These are phyloP conservation scores for Galaxea fascicularis DNA, from an alignment of 92 coral and sea anemone species.

Conservation along the genomic window DNA sequence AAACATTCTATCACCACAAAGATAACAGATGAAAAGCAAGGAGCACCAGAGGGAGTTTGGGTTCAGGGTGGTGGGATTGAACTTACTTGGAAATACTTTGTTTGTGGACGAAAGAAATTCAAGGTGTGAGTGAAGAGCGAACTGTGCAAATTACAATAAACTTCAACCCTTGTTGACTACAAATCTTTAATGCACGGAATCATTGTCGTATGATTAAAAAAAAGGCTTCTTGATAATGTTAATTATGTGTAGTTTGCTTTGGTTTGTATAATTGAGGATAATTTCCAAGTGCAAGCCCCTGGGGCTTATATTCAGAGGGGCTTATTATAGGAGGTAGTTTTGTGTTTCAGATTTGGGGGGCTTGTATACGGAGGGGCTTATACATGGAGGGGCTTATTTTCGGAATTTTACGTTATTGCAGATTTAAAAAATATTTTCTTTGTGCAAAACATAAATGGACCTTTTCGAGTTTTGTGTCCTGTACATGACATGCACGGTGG, in stretches of 20 bases:
- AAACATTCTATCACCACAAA: slow-evolving; percentile 16
- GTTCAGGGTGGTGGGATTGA: slow-evolving; percentile 22
- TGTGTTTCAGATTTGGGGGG: slow-evolving; percentile 6
- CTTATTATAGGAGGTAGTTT: slow-evolving; percentile 8
- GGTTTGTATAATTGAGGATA: slow-evolving; percentile 18
- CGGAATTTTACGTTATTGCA: background rate
- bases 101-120: slow-evolving; percentile 5
- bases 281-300: slow-evolving; percentile 24
- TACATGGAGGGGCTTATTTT: background rate
- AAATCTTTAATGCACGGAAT: slow-evolving; percentile 1
- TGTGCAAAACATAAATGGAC: too few relatives aligned
- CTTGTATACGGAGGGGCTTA: slow-evolving; percentile 15
- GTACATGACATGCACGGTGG: too few relatives aligned
- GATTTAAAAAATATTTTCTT: too few relatives aligned
- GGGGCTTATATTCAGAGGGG: slow-evolving; percentile 18
- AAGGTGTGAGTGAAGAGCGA: background rate
- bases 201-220: background rate
- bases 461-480: too few relatives aligned
- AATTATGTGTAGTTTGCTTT: slow-evolving; percentile 24
- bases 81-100: slow-evolving; percentile 19
- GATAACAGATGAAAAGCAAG: slow-evolving; percentile 5
- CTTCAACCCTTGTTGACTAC: slow-evolving; percentile 1
- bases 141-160: background rate
- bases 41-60: slow-evolving; percentile 26
- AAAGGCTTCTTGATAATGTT: slow-evolving; percentile 6